These are phyloP conservation scores for Ia io DNA, from an alignment of 2,113 vertebrate species.

Conservation along the genomic window DNA sequence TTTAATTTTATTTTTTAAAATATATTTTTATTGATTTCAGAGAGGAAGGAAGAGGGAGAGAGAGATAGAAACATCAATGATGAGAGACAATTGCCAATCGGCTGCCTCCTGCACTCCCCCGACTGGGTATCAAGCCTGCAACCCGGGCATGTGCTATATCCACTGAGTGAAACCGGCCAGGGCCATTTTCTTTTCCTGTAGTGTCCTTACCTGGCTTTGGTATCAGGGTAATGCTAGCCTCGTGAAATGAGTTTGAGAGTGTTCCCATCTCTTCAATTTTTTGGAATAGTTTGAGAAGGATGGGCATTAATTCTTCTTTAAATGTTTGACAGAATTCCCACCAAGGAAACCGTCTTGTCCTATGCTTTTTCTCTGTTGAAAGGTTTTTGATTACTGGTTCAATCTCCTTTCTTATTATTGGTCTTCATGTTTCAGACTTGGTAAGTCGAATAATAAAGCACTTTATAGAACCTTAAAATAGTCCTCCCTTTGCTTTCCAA, in stretches of 20 bases:
- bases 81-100: no score
- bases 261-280: not conserved
- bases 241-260: not conserved
- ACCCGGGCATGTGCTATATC: no score
- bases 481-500: not conserved
- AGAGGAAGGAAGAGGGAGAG: no score
- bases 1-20: no score
- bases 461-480: not conserved
- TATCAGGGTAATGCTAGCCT: not conserved
- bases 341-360: not conserved
- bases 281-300: not conserved
- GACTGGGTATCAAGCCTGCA: no score
- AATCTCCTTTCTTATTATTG: not conserved
- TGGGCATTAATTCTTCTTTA: not conserved
- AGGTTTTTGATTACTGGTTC: not conserved
- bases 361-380: not conserved
- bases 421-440: not conserved
- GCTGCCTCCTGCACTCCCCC: no score
- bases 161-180: no score
- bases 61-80: no score
- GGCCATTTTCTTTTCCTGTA: not conserved
- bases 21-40: no score
- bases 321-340: not conserved
- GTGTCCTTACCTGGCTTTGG: not conserved
- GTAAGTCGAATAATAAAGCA: not conserved